Base-by-base conservation (phyloP, 2,888 invertebrate species). In the Sylvicola cinctus region DNA sequence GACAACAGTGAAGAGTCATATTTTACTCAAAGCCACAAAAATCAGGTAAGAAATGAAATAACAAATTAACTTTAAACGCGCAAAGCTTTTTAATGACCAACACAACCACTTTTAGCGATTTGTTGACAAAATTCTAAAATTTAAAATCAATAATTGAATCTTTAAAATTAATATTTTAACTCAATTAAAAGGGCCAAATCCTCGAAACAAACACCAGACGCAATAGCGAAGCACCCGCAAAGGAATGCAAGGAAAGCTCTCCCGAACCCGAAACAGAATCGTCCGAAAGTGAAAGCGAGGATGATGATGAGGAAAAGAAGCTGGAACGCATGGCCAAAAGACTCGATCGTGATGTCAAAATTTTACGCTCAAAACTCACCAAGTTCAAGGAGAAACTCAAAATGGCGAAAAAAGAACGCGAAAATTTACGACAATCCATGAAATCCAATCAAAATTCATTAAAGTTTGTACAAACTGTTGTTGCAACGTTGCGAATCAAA, bases 381-480 rank as follows among this genome's bases (percentile, higher is more conserved):
- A 63, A 59, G 40, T 50, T 61, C 39, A 71, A 71, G 47, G 73
- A 72, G 39, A 76, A 76, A 47, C 66, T 71, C 41, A 62, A 62
- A 39, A 67, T 75, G 39, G 80, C 84, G 45, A 74, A 75, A 48
- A 74, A 74, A 49, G 88, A 88, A 48, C 63, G 85, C 40, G 65
- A 71, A 47, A 78, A 69, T 11, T 65, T 81, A 36, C 79, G 79
- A 46, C 75, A 78, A 49, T 71, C 80, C 36, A 72, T 85, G 50
- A 83, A 79, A 48, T 81, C 79, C 48, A 74, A 81, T 51, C 81
- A 83, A 45, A 66, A 68, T 7, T 66, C 74, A 34, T 66, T 83
- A 35, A 77, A 73, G 70, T 70, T 44, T 45, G 37, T 52, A 54
- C 16, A 31, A 31, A 35, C 13, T 12, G 31, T 13, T 12, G 23